A percentile compares a stretch with the other conserved stretches of the same genome.
phyloP scores from a whole-genome alignment of 2,888 invertebrate genomes.

The Pelosia muscerda region DNA sequence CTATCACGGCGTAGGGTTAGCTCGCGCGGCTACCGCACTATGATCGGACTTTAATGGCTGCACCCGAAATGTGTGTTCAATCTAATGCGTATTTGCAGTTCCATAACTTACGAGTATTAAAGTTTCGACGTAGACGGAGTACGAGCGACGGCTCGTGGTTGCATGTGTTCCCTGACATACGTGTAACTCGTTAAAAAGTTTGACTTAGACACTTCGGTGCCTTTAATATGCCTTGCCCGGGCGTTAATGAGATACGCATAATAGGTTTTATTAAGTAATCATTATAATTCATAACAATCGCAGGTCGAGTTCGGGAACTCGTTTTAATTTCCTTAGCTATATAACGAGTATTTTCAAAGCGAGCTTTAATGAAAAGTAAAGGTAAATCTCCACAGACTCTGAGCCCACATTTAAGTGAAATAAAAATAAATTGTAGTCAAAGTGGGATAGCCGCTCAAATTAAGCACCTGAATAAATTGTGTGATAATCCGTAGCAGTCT shows the following conservation, averaged over 20 bases:
- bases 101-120: conserved; percentile 71
- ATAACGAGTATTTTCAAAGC: conserved; percentile 58
- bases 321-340: conserved; percentile 44
- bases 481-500: conserved; percentile 85
- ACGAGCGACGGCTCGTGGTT: conserved; percentile 47
- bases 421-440: conserved; percentile 84
- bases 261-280: conserved; percentile 49
- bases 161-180: conserved; percentile 52
- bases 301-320: conserved; percentile 36
- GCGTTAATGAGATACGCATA: conserved; percentile 57
- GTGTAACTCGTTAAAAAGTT: conserved; percentile 77
- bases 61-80: conserved; percentile 77
- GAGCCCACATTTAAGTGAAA: conserved; percentile 79
- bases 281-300: conserved; percentile 43
- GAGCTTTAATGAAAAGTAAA: conserved; percentile 73
- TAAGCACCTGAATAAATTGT: conserved; percentile 87
- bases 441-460: conserved; percentile 84
- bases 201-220: conserved; percentile 51
- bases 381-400: conserved; percentile 74
- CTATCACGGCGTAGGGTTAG: conserved; percentile 66
- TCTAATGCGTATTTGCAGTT: conserved; percentile 79
- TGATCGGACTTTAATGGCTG: conserved; percentile 77
- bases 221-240: conserved; percentile 38
- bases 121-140: conserved; percentile 61
- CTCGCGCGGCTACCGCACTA: conserved; percentile 55